phyloP scores from a whole-genome alignment of 2,113 vertebrate genomes.

The Archocentrus centrarchus region DNA sequence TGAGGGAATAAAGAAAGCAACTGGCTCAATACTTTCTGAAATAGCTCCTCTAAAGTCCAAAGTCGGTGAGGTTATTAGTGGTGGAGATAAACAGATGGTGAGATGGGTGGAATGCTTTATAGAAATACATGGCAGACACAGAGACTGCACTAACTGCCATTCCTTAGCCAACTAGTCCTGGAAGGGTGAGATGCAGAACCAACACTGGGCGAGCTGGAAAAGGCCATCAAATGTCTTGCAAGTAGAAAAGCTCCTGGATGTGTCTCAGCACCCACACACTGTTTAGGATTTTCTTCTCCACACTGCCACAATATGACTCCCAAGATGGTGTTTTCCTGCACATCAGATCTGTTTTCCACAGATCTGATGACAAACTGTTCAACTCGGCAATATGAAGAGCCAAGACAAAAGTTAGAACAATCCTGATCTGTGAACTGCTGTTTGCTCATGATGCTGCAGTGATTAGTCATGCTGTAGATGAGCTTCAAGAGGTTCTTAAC shows the following conservation, averaged over 20 bases:
- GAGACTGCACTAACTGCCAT: not conserved
- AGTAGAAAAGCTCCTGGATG: not conserved
- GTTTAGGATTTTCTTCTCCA: not conserved
- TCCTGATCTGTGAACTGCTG: not conserved
- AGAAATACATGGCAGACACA: not conserved
- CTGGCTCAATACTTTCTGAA: not conserved
- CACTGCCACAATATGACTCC: not conserved
- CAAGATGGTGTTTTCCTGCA: not conserved
- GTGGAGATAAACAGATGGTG: not conserved
- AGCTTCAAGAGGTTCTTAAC: no score
- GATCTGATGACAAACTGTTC: not conserved
- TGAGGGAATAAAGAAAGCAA: not conserved
- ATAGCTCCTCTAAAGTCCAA: not conserved
- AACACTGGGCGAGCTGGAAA: not conserved
- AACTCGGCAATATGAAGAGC: not conserved
- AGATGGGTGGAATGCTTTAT: not conserved
- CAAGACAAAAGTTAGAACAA: not conserved
- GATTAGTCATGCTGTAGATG: not conserved
- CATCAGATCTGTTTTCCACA: not conserved
- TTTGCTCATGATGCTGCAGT: not conserved
- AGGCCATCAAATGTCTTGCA: not conserved
- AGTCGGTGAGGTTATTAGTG: not conserved
- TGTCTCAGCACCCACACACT: accelerated
- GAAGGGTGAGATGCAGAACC: not conserved
- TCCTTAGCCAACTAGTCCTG: not conserved